Conservation (phyloP, 2,888 invertebrate genomes). For the Caenorhabditis sulstoni region DNA sequence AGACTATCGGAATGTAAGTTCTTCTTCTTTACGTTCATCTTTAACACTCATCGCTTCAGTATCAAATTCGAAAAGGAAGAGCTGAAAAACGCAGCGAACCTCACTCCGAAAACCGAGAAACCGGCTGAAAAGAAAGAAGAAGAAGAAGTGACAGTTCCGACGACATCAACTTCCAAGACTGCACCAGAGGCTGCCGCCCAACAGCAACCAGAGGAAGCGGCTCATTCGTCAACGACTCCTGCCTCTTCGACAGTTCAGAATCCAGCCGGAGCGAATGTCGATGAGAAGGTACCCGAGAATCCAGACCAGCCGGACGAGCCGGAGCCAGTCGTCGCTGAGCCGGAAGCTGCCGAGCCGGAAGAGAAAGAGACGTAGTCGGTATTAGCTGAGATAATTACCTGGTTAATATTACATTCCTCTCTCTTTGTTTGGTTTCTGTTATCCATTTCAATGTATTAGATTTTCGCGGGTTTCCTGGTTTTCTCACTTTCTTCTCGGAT, state of each 20-base stretch:
- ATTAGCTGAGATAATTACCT: neutral
- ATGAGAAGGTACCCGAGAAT: conserved; percentile 36
- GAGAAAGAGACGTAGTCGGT: conserved; percentile 34
- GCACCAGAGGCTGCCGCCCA: neutral
- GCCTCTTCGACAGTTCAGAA: conserved; percentile 16
- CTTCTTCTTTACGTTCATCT: no score
- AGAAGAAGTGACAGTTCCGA: conserved; percentile 5
- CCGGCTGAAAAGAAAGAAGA: conserved; percentile 23
- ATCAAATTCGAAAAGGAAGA: conserved; percentile 52
- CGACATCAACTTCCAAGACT: conserved; percentile 1
- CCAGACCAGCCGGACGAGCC: conserved; percentile 33
- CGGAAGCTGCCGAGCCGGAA: conserved; percentile 28
- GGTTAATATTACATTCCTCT: no score
- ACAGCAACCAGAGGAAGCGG: conserved; percentile 1
- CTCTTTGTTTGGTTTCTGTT: conserved; percentile 16
- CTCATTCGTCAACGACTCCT: conserved; percentile 13
- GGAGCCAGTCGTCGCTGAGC: conserved; percentile 27
- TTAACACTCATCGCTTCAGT: no score
- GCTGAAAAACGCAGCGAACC: conserved; percentile 26
- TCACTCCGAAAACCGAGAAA: conserved; percentile 36
- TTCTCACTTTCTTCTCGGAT: conserved; percentile 9
- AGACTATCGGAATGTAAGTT: conserved; percentile 58
- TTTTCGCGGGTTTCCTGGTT: conserved; percentile 31
- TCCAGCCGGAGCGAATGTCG: conserved; percentile 37
- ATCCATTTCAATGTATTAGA: conserved; percentile 4